phyloP scores from a whole-genome alignment of 2,113 vertebrate genomes.

The Coregonus clupeaformis region DNA sequence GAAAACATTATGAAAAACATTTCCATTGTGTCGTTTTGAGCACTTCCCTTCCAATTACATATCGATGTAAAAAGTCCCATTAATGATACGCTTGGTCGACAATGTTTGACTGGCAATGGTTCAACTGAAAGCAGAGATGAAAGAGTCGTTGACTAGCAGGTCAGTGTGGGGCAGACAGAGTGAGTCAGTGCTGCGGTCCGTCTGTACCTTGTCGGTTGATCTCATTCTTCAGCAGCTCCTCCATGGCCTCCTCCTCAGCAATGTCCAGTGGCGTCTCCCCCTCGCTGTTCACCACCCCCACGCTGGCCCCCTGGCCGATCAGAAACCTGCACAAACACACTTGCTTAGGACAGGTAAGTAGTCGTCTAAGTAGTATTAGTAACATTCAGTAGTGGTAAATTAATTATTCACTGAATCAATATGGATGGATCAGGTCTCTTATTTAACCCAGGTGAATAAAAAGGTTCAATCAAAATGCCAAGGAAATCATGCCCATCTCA shows the following conservation, averaged over 20 bases:
- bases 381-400: too few species aligned
- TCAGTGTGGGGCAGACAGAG: neutral
- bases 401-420: too few species aligned
- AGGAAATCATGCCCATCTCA: too few species aligned
- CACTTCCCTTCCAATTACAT: too few species aligned
- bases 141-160: neutral
- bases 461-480: too few species aligned
- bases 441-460: too few species aligned
- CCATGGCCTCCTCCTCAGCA: conserved; percentile 97
- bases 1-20: neutral
- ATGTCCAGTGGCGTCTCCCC: conserved; percentile 98
- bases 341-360: neutral
- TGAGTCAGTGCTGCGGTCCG: neutral
- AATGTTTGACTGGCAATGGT: neutral
- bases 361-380: too few species aligned
- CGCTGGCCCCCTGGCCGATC: conserved; percentile 90
- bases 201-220: conserved; percentile 94
- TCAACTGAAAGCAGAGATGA: neutral
- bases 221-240: conserved; percentile 97
- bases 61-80: too few species aligned
- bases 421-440: too few species aligned
- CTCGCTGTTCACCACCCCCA: conserved; percentile 98
- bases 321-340: conserved; percentile 81
- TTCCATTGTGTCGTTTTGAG: neutral
- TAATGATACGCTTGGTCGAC: neutral